Percentiles rank a stretch among this genome's conserved stretches.
phyloP scores from a whole-genome alignment of 2,888 invertebrate species.

The Acrocyrtus sp. region DNA sequence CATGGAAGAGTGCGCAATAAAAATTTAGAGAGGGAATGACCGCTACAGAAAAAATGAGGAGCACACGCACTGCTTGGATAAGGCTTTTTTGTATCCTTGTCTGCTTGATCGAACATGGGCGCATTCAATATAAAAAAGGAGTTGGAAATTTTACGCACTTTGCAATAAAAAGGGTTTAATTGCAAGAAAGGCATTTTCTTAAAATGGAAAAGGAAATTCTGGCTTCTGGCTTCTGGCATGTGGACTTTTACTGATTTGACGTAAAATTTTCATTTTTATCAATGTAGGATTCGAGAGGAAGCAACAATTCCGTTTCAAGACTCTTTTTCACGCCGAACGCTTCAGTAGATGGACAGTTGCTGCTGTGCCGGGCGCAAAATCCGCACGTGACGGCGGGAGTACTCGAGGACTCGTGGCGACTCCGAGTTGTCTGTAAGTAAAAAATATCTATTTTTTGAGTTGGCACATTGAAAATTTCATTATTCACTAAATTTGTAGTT shows the following conservation, averaged over 20 bases:
- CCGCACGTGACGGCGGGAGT: conserved; percentile 58
- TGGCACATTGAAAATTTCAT: no score
- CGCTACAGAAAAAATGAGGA: no score
- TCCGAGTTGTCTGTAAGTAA: conserved; percentile 63
- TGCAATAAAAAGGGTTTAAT: conserved; percentile 12
- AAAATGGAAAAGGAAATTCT: not conserved
- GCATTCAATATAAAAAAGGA: no score
- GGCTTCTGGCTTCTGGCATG: not conserved
- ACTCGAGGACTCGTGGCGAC: conserved; percentile 61
- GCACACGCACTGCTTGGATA: no score
- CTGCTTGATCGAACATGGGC: no score
- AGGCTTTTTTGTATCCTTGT: no score
- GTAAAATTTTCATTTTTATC: conserved; percentile 32
- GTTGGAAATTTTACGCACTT: conserved; percentile 27
- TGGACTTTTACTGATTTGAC: conserved; percentile 34
- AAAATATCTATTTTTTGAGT: not conserved
- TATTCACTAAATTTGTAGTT: no score
- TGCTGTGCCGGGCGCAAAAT: conserved; percentile 61
- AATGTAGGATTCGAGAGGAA: conserved; percentile 59
- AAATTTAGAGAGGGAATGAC: not conserved
- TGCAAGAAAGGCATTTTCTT: not conserved
- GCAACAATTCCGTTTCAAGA: conserved; percentile 61
- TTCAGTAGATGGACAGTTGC: conserved; percentile 58
- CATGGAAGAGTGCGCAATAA: no score
- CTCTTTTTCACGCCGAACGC: conserved; percentile 60